phyloP scores from a whole-genome alignment of 2,888 invertebrate species.

The Xestoiulus laeticollis region DNA sequence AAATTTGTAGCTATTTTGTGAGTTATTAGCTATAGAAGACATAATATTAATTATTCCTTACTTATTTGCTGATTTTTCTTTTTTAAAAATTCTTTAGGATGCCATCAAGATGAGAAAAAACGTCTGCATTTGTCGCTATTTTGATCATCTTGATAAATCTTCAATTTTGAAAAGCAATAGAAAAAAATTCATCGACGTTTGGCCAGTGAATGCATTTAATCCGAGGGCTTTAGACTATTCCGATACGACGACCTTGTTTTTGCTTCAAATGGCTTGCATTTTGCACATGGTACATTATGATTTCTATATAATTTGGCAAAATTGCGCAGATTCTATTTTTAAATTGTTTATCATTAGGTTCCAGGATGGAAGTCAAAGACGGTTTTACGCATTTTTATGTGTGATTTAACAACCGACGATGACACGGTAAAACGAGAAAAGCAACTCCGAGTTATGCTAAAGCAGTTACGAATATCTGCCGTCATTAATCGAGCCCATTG shows the following conservation, averaged over 20 bases:
- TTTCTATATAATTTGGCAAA: neutral
- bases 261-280: conserved; percentile 96
- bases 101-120: conserved; percentile 93
- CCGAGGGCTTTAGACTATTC: conserved; percentile 78
- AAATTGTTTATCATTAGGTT: conserved; percentile 64
- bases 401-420: conserved; percentile 68
- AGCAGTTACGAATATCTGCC: conserved; percentile 86
- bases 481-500: conserved; percentile 72
- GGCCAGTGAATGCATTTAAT: conserved; percentile 95
- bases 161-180: conserved; percentile 73
- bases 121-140: conserved; percentile 90
- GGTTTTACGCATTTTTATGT: conserved; percentile 85
- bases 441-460: conserved; percentile 72
- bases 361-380: conserved; percentile 84
- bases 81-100: conserved; percentile 69
- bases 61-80: neutral
- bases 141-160: conserved; percentile 82
- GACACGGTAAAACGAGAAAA: conserved; percentile 61
- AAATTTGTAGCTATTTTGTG: neutral
- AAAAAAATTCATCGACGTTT: conserved; percentile 91
- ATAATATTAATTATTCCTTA: neutral
- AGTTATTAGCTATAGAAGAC: neutral
- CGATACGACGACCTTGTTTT: conserved; percentile 91
- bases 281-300: conserved; percentile 76
- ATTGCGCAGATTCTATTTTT: conserved; percentile 40